Conservation (phyloP, 1,140 invertebrate genomes). For the Heliconius himera region DNA sequence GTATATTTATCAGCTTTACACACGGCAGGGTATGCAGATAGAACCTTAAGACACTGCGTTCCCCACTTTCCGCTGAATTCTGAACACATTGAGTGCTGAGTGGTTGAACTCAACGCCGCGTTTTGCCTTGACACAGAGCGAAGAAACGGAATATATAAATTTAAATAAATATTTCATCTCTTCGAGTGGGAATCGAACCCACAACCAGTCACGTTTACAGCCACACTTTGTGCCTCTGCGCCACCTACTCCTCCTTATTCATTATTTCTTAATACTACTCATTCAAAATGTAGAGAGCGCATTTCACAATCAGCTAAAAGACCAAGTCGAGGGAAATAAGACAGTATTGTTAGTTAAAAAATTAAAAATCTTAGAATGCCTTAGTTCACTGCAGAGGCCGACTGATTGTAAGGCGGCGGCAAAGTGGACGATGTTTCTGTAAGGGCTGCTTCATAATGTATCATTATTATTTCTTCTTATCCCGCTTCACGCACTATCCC, state of each 20-base stretch:
- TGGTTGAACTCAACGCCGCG: too few species aligned
- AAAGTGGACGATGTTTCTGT: background rate
- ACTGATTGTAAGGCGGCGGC: background rate
- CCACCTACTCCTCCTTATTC: background rate
- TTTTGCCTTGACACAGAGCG: too few species aligned
- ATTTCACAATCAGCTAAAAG: slow-evolving; percentile 10
- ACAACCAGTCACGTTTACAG: too few species aligned
- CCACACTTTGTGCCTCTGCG: too few species aligned
- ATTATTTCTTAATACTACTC: background rate
- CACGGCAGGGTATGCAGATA: too few species aligned
- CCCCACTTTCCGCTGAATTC: too few species aligned
- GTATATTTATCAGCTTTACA: too few species aligned
- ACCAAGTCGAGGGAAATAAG: slow-evolving; percentile 1
- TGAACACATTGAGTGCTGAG: too few species aligned
- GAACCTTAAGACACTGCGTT: too few species aligned
- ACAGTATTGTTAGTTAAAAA: slow-evolving; percentile 8
- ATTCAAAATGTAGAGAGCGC: background rate
- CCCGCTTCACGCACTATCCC: background rate
- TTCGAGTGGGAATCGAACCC: too few species aligned
- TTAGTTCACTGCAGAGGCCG: slow-evolving; percentile 11
- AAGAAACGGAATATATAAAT: too few species aligned
- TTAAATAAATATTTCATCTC: too few species aligned
- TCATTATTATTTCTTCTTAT: background rate
- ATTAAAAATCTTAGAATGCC: slow-evolving; percentile 8
- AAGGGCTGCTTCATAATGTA: background rate